Percentiles rank a stretch among this genome's conserved stretches.
phyloP scores from a whole-genome alignment of 2,888 invertebrate genomes.

The Notodonta dromedarius region DNA sequence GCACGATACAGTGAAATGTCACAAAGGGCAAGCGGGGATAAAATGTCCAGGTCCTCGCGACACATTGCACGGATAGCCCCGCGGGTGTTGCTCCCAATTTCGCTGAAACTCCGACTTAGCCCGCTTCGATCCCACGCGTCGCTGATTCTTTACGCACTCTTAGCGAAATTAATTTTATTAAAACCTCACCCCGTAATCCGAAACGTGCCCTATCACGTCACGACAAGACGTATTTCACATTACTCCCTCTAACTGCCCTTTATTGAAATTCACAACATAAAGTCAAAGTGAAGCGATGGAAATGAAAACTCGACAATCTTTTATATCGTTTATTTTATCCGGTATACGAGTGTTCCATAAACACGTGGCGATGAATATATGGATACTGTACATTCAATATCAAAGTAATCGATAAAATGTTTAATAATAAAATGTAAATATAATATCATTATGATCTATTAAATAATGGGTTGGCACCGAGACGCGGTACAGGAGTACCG shows the following conservation, averaged over 20 bases:
- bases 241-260: slow-evolving; percentile 2
- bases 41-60: neutral
- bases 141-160: slow-evolving; percentile 54
- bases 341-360: slow-evolving; percentile 75
- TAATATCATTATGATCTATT: slow-evolving; percentile 66
- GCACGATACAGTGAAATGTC: neutral
- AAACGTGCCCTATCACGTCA: slow-evolving; percentile 29
- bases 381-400: slow-evolving; percentile 78
- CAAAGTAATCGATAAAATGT: slow-evolving; percentile 78
- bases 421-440: slow-evolving; percentile 77
- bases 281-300: slow-evolving; percentile 36
- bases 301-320: slow-evolving; percentile 54
- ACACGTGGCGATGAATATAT: slow-evolving; percentile 76
- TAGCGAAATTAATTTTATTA: slow-evolving; percentile 62
- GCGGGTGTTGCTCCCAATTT: slow-evolving; percentile 25
- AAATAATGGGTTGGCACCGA: slow-evolving; percentile 76
- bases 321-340: slow-evolving; percentile 72
- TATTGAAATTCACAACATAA: slow-evolving; percentile 38
- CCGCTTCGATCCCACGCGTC: slow-evolving; percentile 50
- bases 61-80: neutral
- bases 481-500: slow-evolving; percentile 60
- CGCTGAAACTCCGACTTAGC: slow-evolving; percentile 29
- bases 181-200: slow-evolving; percentile 28
- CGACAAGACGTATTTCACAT: slow-evolving; percentile 17
- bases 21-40: neutral